Evolutionary conservation across 1,140 invertebrate species (phyloP).

Genomic region (Melitaea cinxia): DNA sequence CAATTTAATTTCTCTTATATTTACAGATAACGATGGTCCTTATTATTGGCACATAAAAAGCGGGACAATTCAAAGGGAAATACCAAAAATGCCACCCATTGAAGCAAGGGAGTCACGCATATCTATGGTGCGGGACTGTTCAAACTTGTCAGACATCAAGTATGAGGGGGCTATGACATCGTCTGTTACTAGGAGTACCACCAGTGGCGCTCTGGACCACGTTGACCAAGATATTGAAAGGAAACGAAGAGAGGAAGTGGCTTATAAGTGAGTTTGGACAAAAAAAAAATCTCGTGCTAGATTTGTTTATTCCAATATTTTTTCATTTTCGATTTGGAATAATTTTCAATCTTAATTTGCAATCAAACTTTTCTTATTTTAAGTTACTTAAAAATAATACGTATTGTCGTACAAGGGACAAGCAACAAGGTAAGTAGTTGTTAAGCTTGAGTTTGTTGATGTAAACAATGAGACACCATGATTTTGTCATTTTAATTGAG

Average conservation of each 20-base stretch:
- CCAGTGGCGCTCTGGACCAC: conserved; percentile 88
- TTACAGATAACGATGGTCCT: conserved; percentile 93
- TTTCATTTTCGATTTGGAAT: no score
- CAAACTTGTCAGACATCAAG: conserved; percentile 72
- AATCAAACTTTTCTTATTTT: no score
- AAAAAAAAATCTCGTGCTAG: no score
- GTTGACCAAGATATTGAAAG: conserved; percentile 86
- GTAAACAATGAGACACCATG: no score
- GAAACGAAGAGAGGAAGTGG: conserved; percentile 87
- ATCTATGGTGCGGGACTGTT: conserved; percentile 72
- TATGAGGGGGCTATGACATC: conserved; percentile 85
- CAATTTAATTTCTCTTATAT: conserved; percentile 8
- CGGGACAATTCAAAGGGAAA: conserved; percentile 97
- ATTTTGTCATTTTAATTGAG: no score
- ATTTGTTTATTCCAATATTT: no score
- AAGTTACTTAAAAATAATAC: no score
- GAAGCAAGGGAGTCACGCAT: conserved; percentile 69
- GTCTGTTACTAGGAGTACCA: conserved; percentile 88
- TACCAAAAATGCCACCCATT: conserved; percentile 83
- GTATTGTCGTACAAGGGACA: no score
- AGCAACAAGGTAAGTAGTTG: no score
- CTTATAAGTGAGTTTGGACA: conserved; percentile 85
- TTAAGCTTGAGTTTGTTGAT: no score
- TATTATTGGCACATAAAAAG: conserved; percentile 99
- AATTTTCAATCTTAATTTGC: no score